Evolutionary conservation across 2,113 vertebrate genomes (phyloP), one percentile per base, ranked within the genome.

Genomic region (Picathartes gymnocephalus): DNA sequence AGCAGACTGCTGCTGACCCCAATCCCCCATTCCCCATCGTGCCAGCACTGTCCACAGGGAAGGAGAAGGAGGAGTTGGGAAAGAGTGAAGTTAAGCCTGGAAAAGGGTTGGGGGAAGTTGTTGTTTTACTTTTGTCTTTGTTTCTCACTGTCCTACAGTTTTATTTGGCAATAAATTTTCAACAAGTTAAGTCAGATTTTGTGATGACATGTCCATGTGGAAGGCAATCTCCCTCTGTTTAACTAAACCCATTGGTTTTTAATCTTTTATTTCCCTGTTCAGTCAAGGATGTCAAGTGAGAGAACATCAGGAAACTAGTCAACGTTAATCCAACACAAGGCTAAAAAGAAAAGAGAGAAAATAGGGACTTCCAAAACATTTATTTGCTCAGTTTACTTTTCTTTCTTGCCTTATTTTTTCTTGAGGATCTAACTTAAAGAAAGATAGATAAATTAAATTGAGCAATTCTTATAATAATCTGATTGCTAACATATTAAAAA

Each of bases 341-440:
- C 10, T 61, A n/a, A 58, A 64, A 76, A 48, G 19, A 42, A 60
- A 66, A 72, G 13, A 48, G 69, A 50, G 39, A 1, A 64, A 85
- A 22, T 10, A 74, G 9, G 3, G 28, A 40, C 15, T 66, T 27
- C 3, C 10, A 78, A 92, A 47, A 81, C 2, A 27, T 42, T 54
- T 73, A 33, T 74, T 68, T 42, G 8, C 8, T 54, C 22, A 3
- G 6, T 53, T 66, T 35, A 31, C 11, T 83, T 48, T 27, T 19
- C 3, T 30, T 10, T 8, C 4, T 15, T 5, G 1, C 0, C 1
- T 30, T 57, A 22, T 42, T 9, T 30, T 18, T 5, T 1, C 3
- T 15, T 24, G 13, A 76, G 15, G 4, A 30, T 72, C 5, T 47
- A 86, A 65, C 39, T 30, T 69, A 61, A 91, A 94, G 31, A 81